Evolutionary conservation across 2,113 vertebrate species (phyloP), one percentile per base, ranked within the genome.

Genomic region (Speoplatyrhinus poulsoni): DNA sequence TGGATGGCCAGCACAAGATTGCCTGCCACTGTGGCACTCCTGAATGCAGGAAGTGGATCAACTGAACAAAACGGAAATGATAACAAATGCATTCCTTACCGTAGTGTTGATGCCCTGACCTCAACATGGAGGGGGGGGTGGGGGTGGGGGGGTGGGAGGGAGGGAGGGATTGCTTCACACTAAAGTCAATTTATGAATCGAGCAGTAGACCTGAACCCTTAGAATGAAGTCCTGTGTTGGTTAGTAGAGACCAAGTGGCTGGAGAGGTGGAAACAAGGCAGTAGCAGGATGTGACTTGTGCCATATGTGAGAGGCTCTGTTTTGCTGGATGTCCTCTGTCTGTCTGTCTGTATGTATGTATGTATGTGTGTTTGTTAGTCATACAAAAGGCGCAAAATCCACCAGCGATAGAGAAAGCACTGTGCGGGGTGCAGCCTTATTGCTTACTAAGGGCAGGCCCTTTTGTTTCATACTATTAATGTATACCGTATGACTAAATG

Each of bases 1-100:
- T 92, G 81, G 93, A 96, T 12, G 94, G 93, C 91, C 95, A 94
- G 93, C 95, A 94, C 94, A 97, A 97, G 93, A 95, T 96, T 49
- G 93, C 95, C 19, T 99, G 97, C 89, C 96, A 96, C 93, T 99
- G 97, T 72, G 95, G 95, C 70, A 95, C 96, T 63, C 93, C 96
- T n/a, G 96, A 97, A 92, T 99, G 97, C 95, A 95, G 96, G 69
- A 98, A 99, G 90, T 98, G 97, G 97, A 96, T 99, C 90, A 99
- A 99, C 93, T 99, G 90, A 94, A 33, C 57, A 62, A 69, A 64
- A 46, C 36, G 54, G 17, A 55, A 75, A 75, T 54, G 61, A 75
- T 76, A 67, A 69, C 77, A 72, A 82, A 76, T 53, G 88, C 92
- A 92, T 91, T 93, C 94, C 95, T 91, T 86, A 90, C 89, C 85